A percentile compares a stretch with the other conserved stretches of the same genome.
Conservation (phyloP, 2,797 vertebrate genomes). For the Meda fulgida region DNA sequence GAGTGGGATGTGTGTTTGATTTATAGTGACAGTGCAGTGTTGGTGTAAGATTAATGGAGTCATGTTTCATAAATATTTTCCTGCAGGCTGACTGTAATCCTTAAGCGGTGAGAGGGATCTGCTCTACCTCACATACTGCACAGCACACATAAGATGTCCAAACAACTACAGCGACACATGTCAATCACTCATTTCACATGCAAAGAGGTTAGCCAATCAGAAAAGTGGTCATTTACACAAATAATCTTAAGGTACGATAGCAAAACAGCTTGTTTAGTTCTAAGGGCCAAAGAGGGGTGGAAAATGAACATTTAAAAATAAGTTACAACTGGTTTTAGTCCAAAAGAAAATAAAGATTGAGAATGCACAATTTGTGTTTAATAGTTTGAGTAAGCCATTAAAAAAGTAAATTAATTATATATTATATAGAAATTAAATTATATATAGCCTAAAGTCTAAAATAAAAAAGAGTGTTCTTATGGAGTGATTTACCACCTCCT, state of each 20-base stretch:
- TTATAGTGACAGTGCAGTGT: conserved; percentile 52
- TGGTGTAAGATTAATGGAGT: conserved; percentile 62
- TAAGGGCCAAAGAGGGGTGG: background rate
- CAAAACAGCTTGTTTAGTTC: background rate
- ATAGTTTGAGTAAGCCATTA: background rate
- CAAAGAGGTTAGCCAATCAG: background rate
- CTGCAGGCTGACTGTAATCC: conserved; percentile 50
- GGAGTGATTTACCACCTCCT: background rate
- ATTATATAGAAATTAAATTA: background rate
- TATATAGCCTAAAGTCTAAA: background rate
- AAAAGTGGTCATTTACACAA: background rate
- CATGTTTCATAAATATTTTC: conserved; percentile 63
- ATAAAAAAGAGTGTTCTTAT: too few species aligned
- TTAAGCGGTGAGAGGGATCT: conserved; percentile 45
- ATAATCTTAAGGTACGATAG: background rate
- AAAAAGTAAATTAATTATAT: background rate
- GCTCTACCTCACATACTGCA: conserved; percentile 6
- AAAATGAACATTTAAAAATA: background rate
- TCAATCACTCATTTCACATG: background rate
- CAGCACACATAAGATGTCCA: conserved; percentile 30
- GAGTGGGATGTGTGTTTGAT: conserved; percentile 50
- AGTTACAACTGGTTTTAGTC: background rate
- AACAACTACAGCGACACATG: conserved; percentile 12
- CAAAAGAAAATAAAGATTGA: background rate
- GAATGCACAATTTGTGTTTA: background rate